Evolutionary conservation across 2,113 vertebrate genomes (phyloP).

Genomic region (Damaliscus lunatus): DNA sequence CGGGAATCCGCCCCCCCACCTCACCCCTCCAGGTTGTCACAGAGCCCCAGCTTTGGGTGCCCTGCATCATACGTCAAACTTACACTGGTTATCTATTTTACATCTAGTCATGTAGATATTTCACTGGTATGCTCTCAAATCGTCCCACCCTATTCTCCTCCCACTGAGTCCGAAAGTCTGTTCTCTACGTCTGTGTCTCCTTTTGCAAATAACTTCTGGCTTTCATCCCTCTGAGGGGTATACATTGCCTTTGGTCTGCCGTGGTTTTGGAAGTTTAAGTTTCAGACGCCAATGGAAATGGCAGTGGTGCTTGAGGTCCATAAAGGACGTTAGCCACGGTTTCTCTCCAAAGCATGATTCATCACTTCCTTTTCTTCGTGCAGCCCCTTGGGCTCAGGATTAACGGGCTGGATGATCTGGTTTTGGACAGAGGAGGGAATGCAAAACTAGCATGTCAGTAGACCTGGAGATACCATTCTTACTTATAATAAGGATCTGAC

Average conservation of each 20-base stretch:
- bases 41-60: background rate
- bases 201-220: background rate
- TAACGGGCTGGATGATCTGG: background rate
- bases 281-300: background rate
- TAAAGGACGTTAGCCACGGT: background rate
- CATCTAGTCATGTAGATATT: background rate
- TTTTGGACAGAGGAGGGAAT: background rate
- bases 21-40: background rate
- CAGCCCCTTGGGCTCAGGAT: background rate
- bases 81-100: background rate
- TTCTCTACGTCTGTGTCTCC: background rate
- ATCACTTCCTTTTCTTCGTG: background rate
- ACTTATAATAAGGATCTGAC: background rate
- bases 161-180: background rate
- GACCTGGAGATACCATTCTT: background rate
- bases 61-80: background rate
- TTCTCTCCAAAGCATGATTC: background rate
- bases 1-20: accelerated
- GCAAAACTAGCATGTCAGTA: background rate
- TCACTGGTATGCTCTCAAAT: background rate
- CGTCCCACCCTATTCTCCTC: background rate
- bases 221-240: background rate
- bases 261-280: background rate
- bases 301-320: background rate
- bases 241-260: background rate